These are phyloP conservation scores for Raja brachyura DNA, from an alignment of 2,113 vertebrate species.

Conservation along the genomic window DNA sequence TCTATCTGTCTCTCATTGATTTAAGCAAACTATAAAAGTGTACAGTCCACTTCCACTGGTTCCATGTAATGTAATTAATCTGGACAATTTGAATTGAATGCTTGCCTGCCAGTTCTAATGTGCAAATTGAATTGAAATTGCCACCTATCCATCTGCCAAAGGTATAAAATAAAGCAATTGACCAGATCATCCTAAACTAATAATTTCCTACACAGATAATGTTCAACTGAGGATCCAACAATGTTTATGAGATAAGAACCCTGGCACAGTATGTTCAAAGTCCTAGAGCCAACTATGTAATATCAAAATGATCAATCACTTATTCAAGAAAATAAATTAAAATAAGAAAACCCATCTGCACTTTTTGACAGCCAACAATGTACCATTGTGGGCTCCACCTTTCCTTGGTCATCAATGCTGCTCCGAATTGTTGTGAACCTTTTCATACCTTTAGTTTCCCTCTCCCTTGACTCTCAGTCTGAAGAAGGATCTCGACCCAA, in stretches of 20 bases:
- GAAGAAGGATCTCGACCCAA: no score
- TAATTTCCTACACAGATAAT: neutral
- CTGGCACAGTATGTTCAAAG: neutral
- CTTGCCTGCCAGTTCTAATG: neutral
- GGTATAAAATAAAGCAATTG: neutral
- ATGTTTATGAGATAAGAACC: neutral
- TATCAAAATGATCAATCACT: neutral
- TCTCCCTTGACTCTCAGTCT: no score
- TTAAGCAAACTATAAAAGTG: neutral
- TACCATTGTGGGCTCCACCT: no score
- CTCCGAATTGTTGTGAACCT: no score
- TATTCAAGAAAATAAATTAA: neutral
- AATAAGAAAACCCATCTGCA: neutral
- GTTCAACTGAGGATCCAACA: neutral
- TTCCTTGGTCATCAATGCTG: no score
- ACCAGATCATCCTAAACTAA: neutral
- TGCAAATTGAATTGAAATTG: neutral
- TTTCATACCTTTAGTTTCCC: no score
- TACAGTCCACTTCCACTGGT: neutral
- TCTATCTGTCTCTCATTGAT: neutral
- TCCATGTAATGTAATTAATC: neutral
- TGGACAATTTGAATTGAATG: neutral
- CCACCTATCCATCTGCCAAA: neutral
- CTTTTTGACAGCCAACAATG: no score
- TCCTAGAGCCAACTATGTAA: neutral